Evolutionary conservation across 2,113 vertebrate species (phyloP).

Genomic region (Castor canadensis): DNA sequence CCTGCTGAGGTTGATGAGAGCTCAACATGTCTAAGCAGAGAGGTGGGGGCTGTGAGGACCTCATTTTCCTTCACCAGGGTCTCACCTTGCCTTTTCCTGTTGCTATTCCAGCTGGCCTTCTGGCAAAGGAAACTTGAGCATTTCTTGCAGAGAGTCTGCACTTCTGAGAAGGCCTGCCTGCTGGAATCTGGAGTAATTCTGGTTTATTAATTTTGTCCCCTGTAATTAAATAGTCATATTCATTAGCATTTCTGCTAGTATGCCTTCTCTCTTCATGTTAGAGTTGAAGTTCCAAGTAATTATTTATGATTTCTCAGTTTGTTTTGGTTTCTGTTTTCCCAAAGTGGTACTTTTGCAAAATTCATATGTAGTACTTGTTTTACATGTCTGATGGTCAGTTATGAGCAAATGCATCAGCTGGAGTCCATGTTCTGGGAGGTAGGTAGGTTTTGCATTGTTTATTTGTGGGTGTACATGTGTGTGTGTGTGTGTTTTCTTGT

Average conservation of each 20-base stretch:
- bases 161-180: conserved; percentile 28
- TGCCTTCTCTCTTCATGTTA: conserved; percentile 68
- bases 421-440: not conserved
- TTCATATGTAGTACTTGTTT: conserved; percentile 62
- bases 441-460: not conserved
- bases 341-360: conserved; percentile 72
- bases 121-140: not conserved
- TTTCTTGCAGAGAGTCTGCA: not conserved
- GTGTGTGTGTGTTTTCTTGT: not conserved
- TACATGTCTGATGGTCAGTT: conserved; percentile 65
- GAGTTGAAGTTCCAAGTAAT: conserved; percentile 70
- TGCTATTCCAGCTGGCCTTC: conserved; percentile 33
- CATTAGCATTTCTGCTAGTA: conserved; percentile 70
- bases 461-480: not conserved
- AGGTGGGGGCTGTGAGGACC: not conserved
- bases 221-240: conserved; percentile 73
- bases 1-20: not conserved
- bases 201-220: conserved; percentile 63
- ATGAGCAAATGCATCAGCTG: not conserved
- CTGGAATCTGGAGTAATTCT: conserved; percentile 29
- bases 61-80: not conserved
- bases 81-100: not conserved
- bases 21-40: not conserved
- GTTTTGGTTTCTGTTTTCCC: conserved; percentile 77
- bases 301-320: conserved; percentile 79